Percentiles rank a stretch among this genome's conserved stretches.
Evolutionary conservation across 2,797 vertebrate genomes (phyloP).

Genomic region (Manis crassicaudata): DNA sequence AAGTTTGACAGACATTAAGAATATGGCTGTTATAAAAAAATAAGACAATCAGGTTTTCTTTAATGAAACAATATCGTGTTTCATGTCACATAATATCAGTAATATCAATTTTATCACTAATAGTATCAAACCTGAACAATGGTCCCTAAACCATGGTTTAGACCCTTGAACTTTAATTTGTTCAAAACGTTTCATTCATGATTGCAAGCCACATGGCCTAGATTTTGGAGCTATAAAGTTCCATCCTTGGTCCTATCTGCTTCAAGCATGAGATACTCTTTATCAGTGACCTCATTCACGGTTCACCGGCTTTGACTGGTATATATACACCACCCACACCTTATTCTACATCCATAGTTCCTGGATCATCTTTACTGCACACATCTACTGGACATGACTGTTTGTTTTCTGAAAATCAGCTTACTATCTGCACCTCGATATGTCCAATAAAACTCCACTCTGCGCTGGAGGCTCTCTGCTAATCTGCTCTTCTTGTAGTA

Average conservation of each 20-base stretch:
- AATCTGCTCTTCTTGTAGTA: background rate
- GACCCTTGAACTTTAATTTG: background rate
- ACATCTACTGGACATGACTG: background rate
- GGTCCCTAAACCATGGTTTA: background rate
- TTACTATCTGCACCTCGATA: background rate
- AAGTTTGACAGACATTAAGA: background rate
- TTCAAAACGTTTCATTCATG: background rate
- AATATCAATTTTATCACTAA: background rate
- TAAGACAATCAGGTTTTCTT: background rate
- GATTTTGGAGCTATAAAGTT: background rate
- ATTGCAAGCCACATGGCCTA: background rate
- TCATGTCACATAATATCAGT: background rate
- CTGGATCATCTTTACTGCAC: background rate
- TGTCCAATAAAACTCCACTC: background rate
- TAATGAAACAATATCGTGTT: background rate
- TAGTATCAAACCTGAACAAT: background rate
- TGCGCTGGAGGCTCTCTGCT: background rate
- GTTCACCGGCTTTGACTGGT: background rate
- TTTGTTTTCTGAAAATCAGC: constrained; percentile 8
- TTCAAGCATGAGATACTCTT: background rate
- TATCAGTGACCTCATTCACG: background rate
- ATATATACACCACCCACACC: background rate
- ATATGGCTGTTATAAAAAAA: background rate
- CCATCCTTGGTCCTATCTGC: background rate
- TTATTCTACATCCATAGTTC: background rate